Evolutionary conservation across 2,797 vertebrate genomes (phyloP).

Genomic region (Anniella stebbinsi): DNA sequence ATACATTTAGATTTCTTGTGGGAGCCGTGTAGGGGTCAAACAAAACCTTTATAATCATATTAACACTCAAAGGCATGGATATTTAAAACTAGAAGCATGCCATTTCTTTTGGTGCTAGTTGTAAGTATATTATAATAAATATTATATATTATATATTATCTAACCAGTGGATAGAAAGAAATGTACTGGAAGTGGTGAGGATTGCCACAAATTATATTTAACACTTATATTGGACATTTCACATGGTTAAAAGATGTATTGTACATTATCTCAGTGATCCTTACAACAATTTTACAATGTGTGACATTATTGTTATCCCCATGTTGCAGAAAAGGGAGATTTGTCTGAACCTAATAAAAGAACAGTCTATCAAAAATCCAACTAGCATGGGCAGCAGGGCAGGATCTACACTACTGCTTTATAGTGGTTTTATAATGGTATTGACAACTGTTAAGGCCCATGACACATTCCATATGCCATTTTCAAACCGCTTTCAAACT

Average conservation of each 20-base stretch:
- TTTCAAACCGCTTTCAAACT: too few species aligned
- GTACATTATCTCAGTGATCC: too few species aligned
- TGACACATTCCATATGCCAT: too few species aligned
- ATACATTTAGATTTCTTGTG: not conserved
- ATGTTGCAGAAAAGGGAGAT: too few species aligned
- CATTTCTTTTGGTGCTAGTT: not conserved
- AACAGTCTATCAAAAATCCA: not conserved
- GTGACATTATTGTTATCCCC: too few species aligned
- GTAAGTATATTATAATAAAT: not conserved
- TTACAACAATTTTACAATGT: too few species aligned
- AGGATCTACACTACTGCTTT: too few species aligned
- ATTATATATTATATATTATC: too few species aligned
- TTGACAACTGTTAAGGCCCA: too few species aligned
- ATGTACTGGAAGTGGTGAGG: not conserved
- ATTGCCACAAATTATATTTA: not conserved
- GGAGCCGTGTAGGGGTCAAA: not conserved
- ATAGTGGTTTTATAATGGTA: too few species aligned
- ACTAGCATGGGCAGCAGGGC: too few species aligned
- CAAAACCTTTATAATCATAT: not conserved
- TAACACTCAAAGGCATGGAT: not conserved
- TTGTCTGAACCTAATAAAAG: not conserved
- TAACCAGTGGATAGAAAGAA: not conserved
- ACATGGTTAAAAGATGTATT: not conserved
- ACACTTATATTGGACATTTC: not conserved
- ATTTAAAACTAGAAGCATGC: not conserved